Evolutionary conservation across 2,113 vertebrate species (phyloP), one percentile per base, ranked within the genome.

Genomic region (Rhinolophus ferrumequinum): DNA sequence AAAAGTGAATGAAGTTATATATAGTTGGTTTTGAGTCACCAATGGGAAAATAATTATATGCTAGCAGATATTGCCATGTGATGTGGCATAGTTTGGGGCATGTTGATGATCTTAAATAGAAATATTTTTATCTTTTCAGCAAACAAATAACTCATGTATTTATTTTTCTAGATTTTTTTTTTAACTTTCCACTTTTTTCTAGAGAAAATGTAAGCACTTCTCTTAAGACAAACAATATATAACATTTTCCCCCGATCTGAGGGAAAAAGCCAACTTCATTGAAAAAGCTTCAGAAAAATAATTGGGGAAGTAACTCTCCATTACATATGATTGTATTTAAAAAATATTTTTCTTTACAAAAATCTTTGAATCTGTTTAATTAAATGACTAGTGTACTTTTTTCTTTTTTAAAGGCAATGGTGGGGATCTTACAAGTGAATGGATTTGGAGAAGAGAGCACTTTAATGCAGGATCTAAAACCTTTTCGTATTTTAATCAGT

Each of bases 401-500:
- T 95, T 52, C 56, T 96, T 77, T 97, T 98, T 96, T 98, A 35
- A 97, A 99, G 99, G 99, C 99, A 67, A 99, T 99, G 99, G 98
- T 99, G 90, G 99, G 99, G 93, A 99, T 99, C 98, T 98, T 99
- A 95, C 99, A 99, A 98, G 99, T 99, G 66, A 99, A 99, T 96
- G 99, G 99, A 83, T 99, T 99, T 30, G 99, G 99, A 96, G 99
- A 99, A 97, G 99, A 99, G 97, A 99, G 99, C 93, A 98, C 99
- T 3, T 98, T 99, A 96, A 99, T 99, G 99, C 99, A 99, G 58
- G 99, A 99, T 97, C 98, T 99, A 84, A 99, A 99, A 98, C 99
- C 99, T 30, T 99, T 99, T 97, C 99, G 99, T 89, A 99, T 99
- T 98, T 99, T 99, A 94, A 99, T 99, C 98, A 99, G 99, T 98